These are phyloP conservation scores for Lacanobia oleracea DNA, from an alignment of 2,888 invertebrate species.

Conservation along the genomic window DNA sequence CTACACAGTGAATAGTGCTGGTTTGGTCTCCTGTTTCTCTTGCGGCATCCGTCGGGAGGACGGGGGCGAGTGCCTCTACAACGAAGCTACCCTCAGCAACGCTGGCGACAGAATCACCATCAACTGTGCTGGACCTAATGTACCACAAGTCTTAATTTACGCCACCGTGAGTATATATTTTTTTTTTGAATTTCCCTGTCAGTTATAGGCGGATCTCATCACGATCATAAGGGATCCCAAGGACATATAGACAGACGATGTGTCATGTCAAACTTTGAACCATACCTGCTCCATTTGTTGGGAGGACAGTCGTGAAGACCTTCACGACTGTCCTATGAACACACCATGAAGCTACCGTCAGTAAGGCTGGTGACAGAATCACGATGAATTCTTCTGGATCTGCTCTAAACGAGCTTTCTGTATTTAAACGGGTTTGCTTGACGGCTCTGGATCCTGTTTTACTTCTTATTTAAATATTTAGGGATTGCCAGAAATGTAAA, in stretches of 20 bases:
- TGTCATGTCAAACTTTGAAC: background rate
- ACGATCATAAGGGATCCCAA: background rate
- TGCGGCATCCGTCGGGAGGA: conserved; percentile 91
- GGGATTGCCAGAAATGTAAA: background rate
- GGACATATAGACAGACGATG: background rate
- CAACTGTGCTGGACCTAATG: conserved; percentile 95
- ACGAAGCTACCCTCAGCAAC: conserved; percentile 92
- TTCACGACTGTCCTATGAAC: no score
- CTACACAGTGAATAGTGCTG: conserved; percentile 92
- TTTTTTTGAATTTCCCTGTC: background rate
- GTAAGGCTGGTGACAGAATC: conserved; percentile 91
- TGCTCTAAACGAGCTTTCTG: conserved; percentile 93
- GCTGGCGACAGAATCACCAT: conserved; percentile 93
- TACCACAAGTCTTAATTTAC: conserved; percentile 94
- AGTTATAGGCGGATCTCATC: background rate
- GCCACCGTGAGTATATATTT: conserved; percentile 85
- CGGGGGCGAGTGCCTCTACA: conserved; percentile 91
- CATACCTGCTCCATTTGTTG: no score
- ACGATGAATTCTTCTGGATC: conserved; percentile 96
- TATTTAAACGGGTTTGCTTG: background rate
- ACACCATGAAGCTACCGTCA: conserved; percentile 93
- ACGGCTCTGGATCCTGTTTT: background rate
- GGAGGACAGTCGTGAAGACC: conserved; percentile 87
- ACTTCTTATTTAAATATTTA: background rate
- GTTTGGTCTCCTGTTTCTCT: conserved; percentile 93